A percentile compares a stretch with the other conserved stretches of the same genome.
These are phyloP conservation scores for Baronia brevicornis DNA, from an alignment of 2,888 invertebrate genomes.

Conservation along the genomic window DNA sequence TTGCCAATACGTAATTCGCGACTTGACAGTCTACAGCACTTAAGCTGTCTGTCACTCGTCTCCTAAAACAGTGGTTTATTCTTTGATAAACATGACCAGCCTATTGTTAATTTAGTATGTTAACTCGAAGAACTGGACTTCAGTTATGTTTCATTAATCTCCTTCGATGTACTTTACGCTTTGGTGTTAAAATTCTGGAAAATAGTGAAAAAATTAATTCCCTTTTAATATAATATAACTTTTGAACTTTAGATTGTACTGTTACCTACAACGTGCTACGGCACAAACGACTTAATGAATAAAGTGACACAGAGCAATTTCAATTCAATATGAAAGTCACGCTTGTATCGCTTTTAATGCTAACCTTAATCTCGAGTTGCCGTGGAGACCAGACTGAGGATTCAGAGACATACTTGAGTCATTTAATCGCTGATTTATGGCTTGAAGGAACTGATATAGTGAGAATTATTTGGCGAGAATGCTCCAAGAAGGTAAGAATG, in stretches of 20 bases:
- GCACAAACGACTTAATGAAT: conserved; percentile 35
- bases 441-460: conserved; percentile 61
- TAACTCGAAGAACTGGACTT: too few relatives aligned
- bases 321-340: conserved; percentile 30
- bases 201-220: too few relatives aligned
- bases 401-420: conserved; percentile 50
- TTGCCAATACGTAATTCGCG: too few relatives aligned
- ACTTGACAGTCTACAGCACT: too few relatives aligned
- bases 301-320: conserved; percentile 37
- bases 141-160: too few relatives aligned
- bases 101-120: too few relatives aligned
- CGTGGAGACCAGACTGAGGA: conserved; percentile 40
- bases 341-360: conserved; percentile 30
- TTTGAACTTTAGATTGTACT: conserved; percentile 7
- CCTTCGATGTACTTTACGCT: too few relatives aligned
- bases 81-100: too few relatives aligned
- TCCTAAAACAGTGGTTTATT: too few relatives aligned
- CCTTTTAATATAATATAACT: too few relatives aligned
- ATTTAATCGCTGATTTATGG: conserved; percentile 65
- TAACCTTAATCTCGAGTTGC: conserved; percentile 34
- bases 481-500: conserved; percentile 61
- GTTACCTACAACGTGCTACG: conserved; percentile 32
- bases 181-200: too few relatives aligned
- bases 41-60: too few relatives aligned
- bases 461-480: conserved; percentile 65